Evolutionary conservation across 2,797 vertebrate genomes (phyloP).

Genomic region (Chromobotia macracanthus): DNA sequence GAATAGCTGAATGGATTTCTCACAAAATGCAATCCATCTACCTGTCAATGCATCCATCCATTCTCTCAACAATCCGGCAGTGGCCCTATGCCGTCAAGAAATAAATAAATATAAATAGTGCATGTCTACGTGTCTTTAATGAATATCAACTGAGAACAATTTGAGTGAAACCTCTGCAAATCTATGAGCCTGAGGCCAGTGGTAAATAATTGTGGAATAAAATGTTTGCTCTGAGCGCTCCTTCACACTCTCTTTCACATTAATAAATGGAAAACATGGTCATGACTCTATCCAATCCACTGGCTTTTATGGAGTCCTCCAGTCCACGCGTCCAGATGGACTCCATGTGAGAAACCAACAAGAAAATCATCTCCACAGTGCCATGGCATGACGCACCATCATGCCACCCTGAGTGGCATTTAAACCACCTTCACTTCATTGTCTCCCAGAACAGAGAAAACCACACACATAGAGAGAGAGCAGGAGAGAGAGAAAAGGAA

Average conservation of each 20-base stretch:
- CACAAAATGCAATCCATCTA: slow-evolving; percentile 82
- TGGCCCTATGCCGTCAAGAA: slow-evolving; percentile 60
- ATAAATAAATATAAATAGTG: slow-evolving; percentile 76
- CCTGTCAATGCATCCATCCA: slow-evolving; percentile 81
- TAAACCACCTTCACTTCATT: slow-evolving; percentile 38
- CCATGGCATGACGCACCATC: slow-evolving; percentile 15
- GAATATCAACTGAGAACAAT: slow-evolving; percentile 78
- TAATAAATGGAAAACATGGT: slow-evolving; percentile 40
- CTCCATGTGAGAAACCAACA: slow-evolving; percentile 65
- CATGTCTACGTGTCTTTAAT: slow-evolving; percentile 75
- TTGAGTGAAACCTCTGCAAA: slow-evolving; percentile 61
- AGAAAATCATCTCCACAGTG: slow-evolving; percentile 43
- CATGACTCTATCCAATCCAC: slow-evolving; percentile 33
- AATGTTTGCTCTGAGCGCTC: slow-evolving; percentile 46
- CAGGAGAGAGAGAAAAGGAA: slow-evolving; percentile 61
- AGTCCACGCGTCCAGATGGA: slow-evolving; percentile 31
- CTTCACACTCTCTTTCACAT: slow-evolving; percentile 38
- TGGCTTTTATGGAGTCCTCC: slow-evolving; percentile 25
- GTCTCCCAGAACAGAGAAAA: slow-evolving; percentile 32
- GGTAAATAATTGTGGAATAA: slow-evolving; percentile 53
- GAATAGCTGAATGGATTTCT: slow-evolving; percentile 76
- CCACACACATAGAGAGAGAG: slow-evolving; percentile 49
- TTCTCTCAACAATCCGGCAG: slow-evolving; percentile 74
- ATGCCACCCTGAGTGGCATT: slow-evolving; percentile 40
- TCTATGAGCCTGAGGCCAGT: slow-evolving; percentile 50